Base-by-base conservation (phyloP, 2,797 vertebrate species). In the Sparidentex hasta region DNA sequence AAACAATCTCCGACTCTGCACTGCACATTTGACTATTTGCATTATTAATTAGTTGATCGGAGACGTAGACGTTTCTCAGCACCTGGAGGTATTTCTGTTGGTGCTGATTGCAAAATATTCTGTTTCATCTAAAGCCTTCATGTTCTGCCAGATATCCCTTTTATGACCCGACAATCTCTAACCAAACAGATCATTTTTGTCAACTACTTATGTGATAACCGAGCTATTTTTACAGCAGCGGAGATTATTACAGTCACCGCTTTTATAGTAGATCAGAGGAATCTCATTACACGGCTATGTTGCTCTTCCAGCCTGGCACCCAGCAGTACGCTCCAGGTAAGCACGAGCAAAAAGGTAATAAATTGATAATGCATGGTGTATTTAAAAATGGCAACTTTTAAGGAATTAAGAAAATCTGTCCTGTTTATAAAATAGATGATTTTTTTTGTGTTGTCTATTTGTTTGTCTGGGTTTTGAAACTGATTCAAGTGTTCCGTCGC, bases 241-340 rank as follows among this genome's bases (percentile, higher is more conserved):
- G n/a, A 72, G 70, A 84, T 67, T 68, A 87, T 78, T 73, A 78
- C 51, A 83, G 78, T 82, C 78, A 62, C 62, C 76, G 67, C 90
- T 85, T 89, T 87, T 78, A 62, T 54, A 85, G 80, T 78, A 76
- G 84, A 88, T 82, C 63, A 84, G 82, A 71, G 75, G 87, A 88
- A 93, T 93, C 85, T 77, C 78, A 88, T 92, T 74, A 81, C 70
- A 81, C 74, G 89, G 84, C 47, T 69, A 1, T 50, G 80, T 65
- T 57, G 74, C 86, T 87, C 71, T 78, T 76, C 65, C 48, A 71
- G n/a, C 69, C 73, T 85, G 86, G 83, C 83, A 69, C 76, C 57
- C 68, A 58, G 56, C 7, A 2, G 58, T 18, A 5, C 9, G 78
- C 80, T 88, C 71, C 80, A 82, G 86, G 91, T 91, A 29, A 82